Conservation (phyloP, 2,113 vertebrate species). For the Hyaena hyaena region DNA sequence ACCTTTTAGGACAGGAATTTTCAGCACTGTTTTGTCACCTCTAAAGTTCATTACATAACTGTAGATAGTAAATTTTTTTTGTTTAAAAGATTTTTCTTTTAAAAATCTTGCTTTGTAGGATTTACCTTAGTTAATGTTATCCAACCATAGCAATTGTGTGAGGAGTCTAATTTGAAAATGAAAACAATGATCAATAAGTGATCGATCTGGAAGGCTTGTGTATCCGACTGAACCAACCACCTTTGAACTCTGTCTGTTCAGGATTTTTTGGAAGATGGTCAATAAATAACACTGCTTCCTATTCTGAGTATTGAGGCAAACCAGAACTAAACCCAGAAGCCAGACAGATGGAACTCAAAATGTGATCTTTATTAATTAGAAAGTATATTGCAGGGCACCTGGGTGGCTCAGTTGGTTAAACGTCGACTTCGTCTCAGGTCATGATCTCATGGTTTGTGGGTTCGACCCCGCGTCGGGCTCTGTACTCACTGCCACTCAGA, state of each 20-base stretch:
- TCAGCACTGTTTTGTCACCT: background rate
- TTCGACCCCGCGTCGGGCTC: no score
- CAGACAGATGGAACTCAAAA: background rate
- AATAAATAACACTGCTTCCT: background rate
- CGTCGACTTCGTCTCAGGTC: no score
- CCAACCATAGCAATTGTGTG: background rate
- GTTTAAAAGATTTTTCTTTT: background rate
- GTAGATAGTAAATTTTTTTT: background rate
- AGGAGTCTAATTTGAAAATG: conserved; percentile 6
- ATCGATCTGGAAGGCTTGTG: background rate
- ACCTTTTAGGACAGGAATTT: background rate
- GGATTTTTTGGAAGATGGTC: background rate
- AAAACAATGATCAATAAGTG: background rate
- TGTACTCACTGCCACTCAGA: no score
- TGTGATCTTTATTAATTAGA: background rate
- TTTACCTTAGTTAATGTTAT: background rate
- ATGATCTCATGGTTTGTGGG: no score
- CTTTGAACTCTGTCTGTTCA: background rate
- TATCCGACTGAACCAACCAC: background rate
- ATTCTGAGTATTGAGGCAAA: background rate
- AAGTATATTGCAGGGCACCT: background rate
- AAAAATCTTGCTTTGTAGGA: background rate
- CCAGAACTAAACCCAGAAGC: conserved; percentile 4
- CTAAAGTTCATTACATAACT: background rate
- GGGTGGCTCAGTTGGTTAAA: no score